A percentile compares a stretch with the other conserved stretches of the same genome.
Evolutionary conservation across 1,140 invertebrate species (phyloP).

Genomic region (Drosophila pandora): DNA sequence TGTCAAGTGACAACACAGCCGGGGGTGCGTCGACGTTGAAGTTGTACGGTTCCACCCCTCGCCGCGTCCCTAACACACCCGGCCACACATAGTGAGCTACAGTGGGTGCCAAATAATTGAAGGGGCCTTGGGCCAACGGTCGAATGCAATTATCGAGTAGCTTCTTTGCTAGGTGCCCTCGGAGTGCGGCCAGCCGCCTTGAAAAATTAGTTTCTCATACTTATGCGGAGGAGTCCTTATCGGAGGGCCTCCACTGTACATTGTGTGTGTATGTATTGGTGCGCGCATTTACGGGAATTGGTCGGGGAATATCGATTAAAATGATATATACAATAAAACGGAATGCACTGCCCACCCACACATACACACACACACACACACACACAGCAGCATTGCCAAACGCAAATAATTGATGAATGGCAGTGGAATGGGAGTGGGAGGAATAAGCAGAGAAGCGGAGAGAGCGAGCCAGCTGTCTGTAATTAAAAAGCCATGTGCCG

Average conservation of each 20-base stretch:
- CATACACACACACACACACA: constrained; percentile 39
- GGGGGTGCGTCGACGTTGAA: constrained; percentile 43
- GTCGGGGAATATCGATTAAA: constrained; percentile 79
- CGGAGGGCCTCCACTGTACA: constrained; percentile 36
- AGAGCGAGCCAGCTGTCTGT: constrained; percentile 34
- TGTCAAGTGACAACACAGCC: constrained; percentile 58
- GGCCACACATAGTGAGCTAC: constrained; percentile 14
- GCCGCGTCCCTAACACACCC: too few species aligned
- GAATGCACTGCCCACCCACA: constrained; percentile 39
- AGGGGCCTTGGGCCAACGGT: constrained; percentile 25
- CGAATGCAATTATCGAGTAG: constrained; percentile 34
- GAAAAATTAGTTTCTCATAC: constrained; percentile 19
- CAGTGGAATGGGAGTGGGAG: constrained; percentile 29
- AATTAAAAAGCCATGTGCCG: constrained; percentile 39
- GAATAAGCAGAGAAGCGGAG: constrained; percentile 38
- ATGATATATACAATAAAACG: constrained; percentile 65
- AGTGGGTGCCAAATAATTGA: neutral
- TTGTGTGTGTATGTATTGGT: constrained; percentile 20
- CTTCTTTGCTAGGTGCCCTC: neutral
- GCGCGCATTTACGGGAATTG: constrained; percentile 60
- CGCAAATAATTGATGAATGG: constrained; percentile 63
- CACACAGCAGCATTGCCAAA: constrained; percentile 32
- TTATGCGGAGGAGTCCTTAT: constrained; percentile 1
- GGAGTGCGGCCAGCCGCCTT: neutral
- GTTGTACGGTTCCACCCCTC: neutral